Evolutionary conservation across 2,113 vertebrate species (phyloP), one percentile per base, ranked within the genome.

Genomic region (Nothobranchius kuhntae): DNA sequence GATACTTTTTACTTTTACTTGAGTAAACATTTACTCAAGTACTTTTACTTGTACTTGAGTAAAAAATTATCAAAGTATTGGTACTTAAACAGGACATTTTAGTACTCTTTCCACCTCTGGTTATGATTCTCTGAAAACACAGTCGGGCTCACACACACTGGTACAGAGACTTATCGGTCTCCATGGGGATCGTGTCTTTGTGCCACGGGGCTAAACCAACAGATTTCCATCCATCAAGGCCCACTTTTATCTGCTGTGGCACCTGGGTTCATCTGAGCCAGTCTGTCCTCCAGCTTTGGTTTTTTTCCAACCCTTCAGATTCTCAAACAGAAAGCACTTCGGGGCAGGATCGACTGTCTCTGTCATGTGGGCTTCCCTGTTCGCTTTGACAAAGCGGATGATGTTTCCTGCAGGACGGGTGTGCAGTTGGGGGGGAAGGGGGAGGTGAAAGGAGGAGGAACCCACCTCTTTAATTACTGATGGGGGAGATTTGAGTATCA

Each of bases 261-360:
- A 74, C 63, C 75, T 71, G 51, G 13, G 56, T 47, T 77, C 67
- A 73, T 78, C 75, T 69, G 61, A 83, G 40, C 45, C 62, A 68
- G 63, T 77, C 66, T 66, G 38, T 70, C 58, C 56, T 72, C 48
- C 67, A 75, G 30, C 38, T 59, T 62, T 0, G 38, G 10, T 65
- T 68, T 5, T 5, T n/a, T 36, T 51, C 24, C 30, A 30, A 30
- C 30, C 35, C 12, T 3, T 12, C 12, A 24, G 48, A 9, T 42
- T 36, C 48, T 8, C 44, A 56, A 30, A 5, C 40, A 40, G 42
- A 17, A 61, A 46, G n/a, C 59, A 81, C 64, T 76, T 71, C 2
- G 4, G 45, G 75, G 84, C 71, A 77, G 66, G 15, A 76, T 52
- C 70, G 64, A 69, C 65, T 66, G 53, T 77, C 57, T 66, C 73